Conservation (phyloP, 1,140 invertebrate genomes). For the Aphaenogaster ashmeadi region DNA sequence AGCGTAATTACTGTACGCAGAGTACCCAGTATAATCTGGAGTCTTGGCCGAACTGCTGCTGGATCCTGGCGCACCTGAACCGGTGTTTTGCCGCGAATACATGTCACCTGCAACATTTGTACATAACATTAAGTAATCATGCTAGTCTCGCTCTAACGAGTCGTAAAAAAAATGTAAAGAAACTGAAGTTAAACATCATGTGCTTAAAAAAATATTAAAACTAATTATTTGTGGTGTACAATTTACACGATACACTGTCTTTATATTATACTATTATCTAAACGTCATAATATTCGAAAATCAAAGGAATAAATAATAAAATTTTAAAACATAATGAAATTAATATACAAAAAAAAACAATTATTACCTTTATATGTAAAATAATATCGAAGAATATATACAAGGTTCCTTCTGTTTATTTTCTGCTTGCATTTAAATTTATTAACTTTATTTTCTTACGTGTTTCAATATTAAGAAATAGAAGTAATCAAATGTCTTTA, state of each 20-base stretch:
- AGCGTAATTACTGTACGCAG: slow-evolving; percentile 87
- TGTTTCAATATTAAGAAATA: slow-evolving; percentile 2
- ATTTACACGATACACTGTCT: slow-evolving; percentile 1
- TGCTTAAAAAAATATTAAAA: slow-evolving; percentile 26
- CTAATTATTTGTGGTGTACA: slow-evolving; percentile 12
- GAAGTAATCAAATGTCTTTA: background rate
- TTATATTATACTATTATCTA: slow-evolving; percentile 4
- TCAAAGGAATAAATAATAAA: background rate
- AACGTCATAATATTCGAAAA: background rate
- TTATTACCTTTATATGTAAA: background rate
- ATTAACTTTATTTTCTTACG: background rate
- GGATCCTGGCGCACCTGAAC: slow-evolving; percentile 87
- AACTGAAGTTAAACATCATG: slow-evolving; percentile 29
- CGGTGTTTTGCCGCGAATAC: slow-evolving; percentile 87
- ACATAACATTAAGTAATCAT: slow-evolving; percentile 47
- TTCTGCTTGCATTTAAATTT: background rate
- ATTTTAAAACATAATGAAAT: background rate
- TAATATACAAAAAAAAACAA: background rate
- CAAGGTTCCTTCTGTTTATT: background rate
- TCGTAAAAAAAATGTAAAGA: background rate
- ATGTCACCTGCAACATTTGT: slow-evolving; percentile 87
- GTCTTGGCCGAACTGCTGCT: slow-evolving; percentile 87
- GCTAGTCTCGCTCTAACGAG: background rate
- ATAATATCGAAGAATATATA: background rate
- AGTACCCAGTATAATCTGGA: slow-evolving; percentile 86